Conservation (phyloP, 2,888 invertebrate species). For the Norana najaformis region DNA sequence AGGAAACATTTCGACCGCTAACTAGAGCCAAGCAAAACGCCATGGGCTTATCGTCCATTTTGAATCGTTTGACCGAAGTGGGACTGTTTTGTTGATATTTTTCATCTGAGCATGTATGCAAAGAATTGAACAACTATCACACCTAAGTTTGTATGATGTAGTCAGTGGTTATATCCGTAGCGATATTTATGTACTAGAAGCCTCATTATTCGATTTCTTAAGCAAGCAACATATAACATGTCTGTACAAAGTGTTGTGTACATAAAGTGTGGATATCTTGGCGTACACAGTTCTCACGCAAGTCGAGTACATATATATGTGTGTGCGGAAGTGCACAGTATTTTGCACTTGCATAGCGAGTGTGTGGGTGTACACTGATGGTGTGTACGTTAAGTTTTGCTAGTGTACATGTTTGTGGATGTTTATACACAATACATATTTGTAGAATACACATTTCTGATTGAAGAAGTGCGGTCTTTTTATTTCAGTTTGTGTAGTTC, state of each 20-base stretch:
- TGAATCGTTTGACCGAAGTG: neutral
- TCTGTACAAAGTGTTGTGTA: constrained; percentile 7
- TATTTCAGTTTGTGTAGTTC: neutral
- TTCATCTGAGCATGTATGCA: neutral
- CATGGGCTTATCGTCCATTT: too few relatives aligned
- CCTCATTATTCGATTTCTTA: neutral
- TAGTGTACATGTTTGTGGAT: neutral
- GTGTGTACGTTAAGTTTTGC: neutral
- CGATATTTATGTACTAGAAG: neutral
- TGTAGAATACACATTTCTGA: neutral
- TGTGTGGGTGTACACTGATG: too few relatives aligned
- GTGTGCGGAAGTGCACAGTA: neutral
- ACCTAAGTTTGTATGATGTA: neutral
- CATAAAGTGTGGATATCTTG: neutral
- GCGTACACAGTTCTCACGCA: neutral
- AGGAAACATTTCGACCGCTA: neutral
- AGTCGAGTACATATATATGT: neutral
- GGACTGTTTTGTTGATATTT: neutral
- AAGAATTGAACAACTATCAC: neutral
- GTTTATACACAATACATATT: neutral
- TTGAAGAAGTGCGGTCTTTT: neutral
- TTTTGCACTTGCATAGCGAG: too few relatives aligned
- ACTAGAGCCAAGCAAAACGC: neutral
- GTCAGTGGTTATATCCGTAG: neutral
- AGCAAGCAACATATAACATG: neutral